A percentile compares a stretch with the other conserved stretches of the same genome.
These are phyloP conservation scores for Erpetoichthys calabaricus DNA, from an alignment of 2,797 vertebrate genomes.

Conservation along the genomic window DNA sequence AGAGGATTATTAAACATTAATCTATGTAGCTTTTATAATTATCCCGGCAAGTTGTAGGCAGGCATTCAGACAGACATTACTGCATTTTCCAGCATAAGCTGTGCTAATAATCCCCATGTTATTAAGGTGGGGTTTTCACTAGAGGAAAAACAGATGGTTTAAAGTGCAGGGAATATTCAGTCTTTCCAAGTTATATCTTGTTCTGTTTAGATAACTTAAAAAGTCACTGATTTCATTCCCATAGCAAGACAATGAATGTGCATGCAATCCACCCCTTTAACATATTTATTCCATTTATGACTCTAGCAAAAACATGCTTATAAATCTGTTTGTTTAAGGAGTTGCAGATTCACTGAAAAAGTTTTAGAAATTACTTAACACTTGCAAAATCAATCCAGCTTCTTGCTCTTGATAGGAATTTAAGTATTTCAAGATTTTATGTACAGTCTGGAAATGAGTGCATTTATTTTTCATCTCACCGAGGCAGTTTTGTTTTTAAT, in stretches of 20 bases:
- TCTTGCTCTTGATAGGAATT: too few species aligned
- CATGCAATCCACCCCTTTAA: too few species aligned
- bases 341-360: too few species aligned
- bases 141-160: constrained; percentile 13
- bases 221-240: constrained; percentile 13
- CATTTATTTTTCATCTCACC: too few species aligned
- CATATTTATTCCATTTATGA: too few species aligned
- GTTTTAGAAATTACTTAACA: too few species aligned
- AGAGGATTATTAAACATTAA: constrained; percentile 32
- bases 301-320: too few species aligned
- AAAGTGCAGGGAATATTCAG: constrained; percentile 5
- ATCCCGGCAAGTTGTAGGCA: constrained; percentile 19
- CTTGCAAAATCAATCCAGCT: too few species aligned
- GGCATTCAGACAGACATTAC: constrained; percentile 23
- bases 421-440: too few species aligned
- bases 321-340: too few species aligned
- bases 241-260: not conserved
- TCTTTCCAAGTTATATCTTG: constrained; percentile 13
- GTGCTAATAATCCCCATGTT: constrained; percentile 11
- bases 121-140: constrained; percentile 15
- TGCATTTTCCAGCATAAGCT: constrained; percentile 21
- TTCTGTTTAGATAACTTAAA: constrained; percentile 8
- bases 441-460: too few species aligned
- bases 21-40: constrained; percentile 21
- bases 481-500: too few species aligned